Conservation (phyloP, 92 coral and sea anemone species). For the Umimayanthus kanabou region DNA sequence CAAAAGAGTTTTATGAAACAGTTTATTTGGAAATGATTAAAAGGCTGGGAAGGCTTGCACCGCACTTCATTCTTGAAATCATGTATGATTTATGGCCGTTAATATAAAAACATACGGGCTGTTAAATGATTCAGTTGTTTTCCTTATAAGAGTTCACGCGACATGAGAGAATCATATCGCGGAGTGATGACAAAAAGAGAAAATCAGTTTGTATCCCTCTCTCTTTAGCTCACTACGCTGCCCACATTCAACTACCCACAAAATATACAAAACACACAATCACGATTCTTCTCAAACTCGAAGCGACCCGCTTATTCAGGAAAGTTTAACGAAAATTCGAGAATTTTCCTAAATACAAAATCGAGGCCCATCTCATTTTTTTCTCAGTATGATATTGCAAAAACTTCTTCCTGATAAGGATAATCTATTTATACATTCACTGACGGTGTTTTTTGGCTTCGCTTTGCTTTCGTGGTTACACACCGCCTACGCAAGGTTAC, state of each 20-base stretch:
- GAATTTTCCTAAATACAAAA: not conserved
- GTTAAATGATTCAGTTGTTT: not conserved
- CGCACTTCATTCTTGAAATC: not conserved
- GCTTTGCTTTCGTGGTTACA: constrained; percentile 5
- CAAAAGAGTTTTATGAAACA: constrained; percentile 15
- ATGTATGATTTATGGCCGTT: not conserved
- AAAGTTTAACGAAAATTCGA: constrained; percentile 6
- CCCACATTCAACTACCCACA: constrained; percentile 3
- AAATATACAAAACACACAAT: not conserved
- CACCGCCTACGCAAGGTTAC: constrained; percentile 26
- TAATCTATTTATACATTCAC: not conserved
- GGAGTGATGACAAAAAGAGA: not conserved
- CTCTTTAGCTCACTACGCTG: not conserved
- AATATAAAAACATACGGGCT: not conserved
- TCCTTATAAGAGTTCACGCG: not conserved
- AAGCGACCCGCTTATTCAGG: not conserved
- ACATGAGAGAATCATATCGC: not conserved
- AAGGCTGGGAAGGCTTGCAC: not conserved
- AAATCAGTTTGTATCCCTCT: not conserved
- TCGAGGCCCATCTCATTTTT: not conserved
- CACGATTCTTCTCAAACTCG: not conserved
- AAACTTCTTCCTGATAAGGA: not conserved
- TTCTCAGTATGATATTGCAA: not conserved
- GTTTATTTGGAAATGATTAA: constrained; percentile 16
- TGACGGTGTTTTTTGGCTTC: not conserved